These are phyloP conservation scores for Arnoldichthys spilopterus DNA, from an alignment of 2,797 vertebrate genomes.

Conservation along the genomic window DNA sequence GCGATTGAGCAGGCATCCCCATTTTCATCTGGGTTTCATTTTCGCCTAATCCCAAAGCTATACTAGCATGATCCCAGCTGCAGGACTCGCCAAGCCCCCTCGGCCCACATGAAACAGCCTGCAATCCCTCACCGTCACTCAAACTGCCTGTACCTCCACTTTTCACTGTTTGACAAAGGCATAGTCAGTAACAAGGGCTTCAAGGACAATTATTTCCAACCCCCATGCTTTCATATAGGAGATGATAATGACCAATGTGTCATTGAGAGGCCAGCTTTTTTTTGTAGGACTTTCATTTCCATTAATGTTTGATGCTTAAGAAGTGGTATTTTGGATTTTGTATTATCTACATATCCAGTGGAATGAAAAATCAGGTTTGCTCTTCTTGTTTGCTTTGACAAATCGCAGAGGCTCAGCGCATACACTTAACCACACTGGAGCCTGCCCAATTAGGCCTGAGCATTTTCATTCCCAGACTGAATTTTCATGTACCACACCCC, in stretches of 20 bases:
- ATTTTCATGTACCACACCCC: slow-evolving; percentile 54
- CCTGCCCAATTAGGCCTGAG: slow-evolving; percentile 49
- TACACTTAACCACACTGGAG: slow-evolving; percentile 39
- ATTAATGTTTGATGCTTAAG: neutral
- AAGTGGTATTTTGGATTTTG: neutral
- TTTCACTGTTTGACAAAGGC: slow-evolving; percentile 42
- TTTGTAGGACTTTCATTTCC: neutral
- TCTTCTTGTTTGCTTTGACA: slow-evolving; percentile 66
- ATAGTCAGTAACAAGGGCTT: slow-evolving; percentile 43
- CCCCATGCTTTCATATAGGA: slow-evolving; percentile 28
- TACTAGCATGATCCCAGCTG: slow-evolving; percentile 57
- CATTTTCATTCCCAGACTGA: slow-evolving; percentile 49
- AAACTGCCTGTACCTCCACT: slow-evolving; percentile 32
- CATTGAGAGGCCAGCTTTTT: slow-evolving; percentile 11
- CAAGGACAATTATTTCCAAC: slow-evolving; percentile 29
- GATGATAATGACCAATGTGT: slow-evolving; percentile 36
- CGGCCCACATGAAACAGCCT: slow-evolving; percentile 58
- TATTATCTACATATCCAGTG: slow-evolving; percentile 1
- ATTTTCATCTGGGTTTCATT: slow-evolving; percentile 61
- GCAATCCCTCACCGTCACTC: slow-evolving; percentile 59
- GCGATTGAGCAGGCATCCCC: slow-evolving; percentile 44
- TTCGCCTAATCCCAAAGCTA: slow-evolving; percentile 59
- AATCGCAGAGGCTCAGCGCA: slow-evolving; percentile 48
- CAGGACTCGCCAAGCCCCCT: slow-evolving; percentile 52
- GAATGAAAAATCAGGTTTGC: slow-evolving; percentile 60